Conservation (phyloP, 2,888 invertebrate genomes). For the Phorcus lineatus region DNA sequence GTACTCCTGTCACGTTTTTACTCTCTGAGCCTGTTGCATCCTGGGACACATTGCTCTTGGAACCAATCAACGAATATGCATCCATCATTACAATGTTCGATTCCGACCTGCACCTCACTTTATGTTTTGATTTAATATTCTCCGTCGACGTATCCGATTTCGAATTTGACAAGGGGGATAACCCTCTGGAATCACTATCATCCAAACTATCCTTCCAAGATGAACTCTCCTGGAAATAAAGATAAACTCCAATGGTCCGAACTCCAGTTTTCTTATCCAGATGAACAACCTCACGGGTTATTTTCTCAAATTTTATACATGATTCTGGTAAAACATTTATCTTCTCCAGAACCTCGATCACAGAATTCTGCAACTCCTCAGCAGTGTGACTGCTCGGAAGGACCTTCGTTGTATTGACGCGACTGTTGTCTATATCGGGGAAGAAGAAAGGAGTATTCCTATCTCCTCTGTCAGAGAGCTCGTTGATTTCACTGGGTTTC, state of each 20-base stretch:
- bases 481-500: background rate
- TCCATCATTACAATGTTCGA: constrained; percentile 12
- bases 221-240: constrained; percentile 5
- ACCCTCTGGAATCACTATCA: constrained; percentile 4
- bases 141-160: background rate
- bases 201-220: background rate
- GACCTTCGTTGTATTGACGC: background rate
- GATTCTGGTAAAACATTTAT: constrained; percentile 34
- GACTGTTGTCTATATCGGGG: constrained; percentile 2
- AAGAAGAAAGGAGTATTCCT: background rate
- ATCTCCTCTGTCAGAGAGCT: background rate
- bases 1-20: background rate
- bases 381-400: background rate
- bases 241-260: constrained; percentile 16
- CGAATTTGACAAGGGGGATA: background rate
- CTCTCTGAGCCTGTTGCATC: background rate
- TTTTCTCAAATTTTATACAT: constrained; percentile 26
- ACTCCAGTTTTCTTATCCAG: background rate
- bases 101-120: constrained; percentile 9
- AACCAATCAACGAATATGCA: background rate
- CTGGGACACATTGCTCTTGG: background rate
- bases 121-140: background rate
- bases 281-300: constrained; percentile 28
- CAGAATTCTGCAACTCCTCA: background rate
- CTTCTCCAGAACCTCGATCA: constrained; percentile 42